Conservation (phyloP, 35 echinoderm and acorn worm genomes). For the Apostichopus parvimensis region DNA sequence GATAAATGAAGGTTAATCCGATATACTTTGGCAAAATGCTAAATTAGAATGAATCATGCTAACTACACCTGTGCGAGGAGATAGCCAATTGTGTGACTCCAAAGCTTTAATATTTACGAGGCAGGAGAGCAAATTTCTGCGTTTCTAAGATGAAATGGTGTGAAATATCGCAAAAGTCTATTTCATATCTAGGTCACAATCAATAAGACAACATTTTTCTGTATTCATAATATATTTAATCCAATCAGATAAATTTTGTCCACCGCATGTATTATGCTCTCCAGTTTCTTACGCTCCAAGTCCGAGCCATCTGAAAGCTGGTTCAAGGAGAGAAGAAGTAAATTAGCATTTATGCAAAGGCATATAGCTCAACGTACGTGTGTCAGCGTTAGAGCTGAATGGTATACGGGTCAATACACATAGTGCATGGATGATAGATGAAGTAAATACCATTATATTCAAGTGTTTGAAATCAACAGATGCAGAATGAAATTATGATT, state of each 20-base stretch:
- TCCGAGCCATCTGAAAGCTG: no score
- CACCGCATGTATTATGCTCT: not conserved
- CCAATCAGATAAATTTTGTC: not conserved
- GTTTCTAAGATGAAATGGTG: not conserved
- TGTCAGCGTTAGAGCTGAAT: no score
- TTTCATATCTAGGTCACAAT: conserved; percentile 4
- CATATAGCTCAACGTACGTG: no score
- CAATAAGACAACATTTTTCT: not conserved
- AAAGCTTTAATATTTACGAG: not conserved
- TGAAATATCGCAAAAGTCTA: not conserved
- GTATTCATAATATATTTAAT: not conserved
- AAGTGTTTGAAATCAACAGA: no score
- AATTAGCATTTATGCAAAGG: no score
- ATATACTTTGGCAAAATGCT: not conserved
- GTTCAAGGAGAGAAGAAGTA: no score
- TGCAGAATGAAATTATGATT: no score
- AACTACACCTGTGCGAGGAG: not conserved
- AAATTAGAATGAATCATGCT: not conserved
- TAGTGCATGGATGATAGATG: no score
- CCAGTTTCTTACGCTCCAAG: no score
- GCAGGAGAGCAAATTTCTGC: not conserved
- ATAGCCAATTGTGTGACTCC: not conserved
- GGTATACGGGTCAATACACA: no score
- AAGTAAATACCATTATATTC: no score
- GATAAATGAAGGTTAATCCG: not conserved